These are phyloP conservation scores for Phalera bucephala DNA, from an alignment of 2,888 invertebrate genomes.

Conservation along the genomic window DNA sequence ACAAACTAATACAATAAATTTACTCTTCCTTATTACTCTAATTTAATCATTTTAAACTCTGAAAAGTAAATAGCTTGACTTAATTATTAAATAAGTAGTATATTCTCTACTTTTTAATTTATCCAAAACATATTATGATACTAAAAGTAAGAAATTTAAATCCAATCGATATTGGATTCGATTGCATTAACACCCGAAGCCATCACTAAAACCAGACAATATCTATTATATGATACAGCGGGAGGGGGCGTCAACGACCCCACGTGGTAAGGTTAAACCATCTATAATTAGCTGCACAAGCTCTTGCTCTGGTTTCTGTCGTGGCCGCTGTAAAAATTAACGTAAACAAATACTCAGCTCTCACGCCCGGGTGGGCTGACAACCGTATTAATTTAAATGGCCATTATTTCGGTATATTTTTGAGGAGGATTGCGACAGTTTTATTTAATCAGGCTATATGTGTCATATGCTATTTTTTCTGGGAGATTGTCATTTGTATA, in stretches of 20 bases:
- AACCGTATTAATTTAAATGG: slow-evolving; percentile 41
- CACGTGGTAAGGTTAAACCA: slow-evolving; percentile 68
- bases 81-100: too few relatives aligned
- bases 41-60: too few relatives aligned
- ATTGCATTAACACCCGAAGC: too few relatives aligned
- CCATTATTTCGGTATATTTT: slow-evolving; percentile 18
- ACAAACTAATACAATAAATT: too few relatives aligned
- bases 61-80: too few relatives aligned
- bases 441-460: slow-evolving; percentile 35
- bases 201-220: slow-evolving; percentile 19
- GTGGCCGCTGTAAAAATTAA: slow-evolving; percentile 80
- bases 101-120: too few relatives aligned
- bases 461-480: slow-evolving; percentile 35
- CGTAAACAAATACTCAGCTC: slow-evolving; percentile 75
- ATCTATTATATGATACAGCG: slow-evolving; percentile 27
- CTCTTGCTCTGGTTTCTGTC: slow-evolving; percentile 79
- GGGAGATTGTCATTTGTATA: slow-evolving; percentile 51
- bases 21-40: too few relatives aligned
- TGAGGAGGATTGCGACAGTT: slow-evolving; percentile 15
- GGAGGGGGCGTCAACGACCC: slow-evolving; percentile 66
- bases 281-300: slow-evolving; percentile 66
- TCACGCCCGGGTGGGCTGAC: slow-evolving; percentile 74
- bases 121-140: too few relatives aligned
- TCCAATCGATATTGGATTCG: too few relatives aligned
- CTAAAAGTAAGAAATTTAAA: too few relatives aligned